Conservation (phyloP, 2,113 vertebrate species). For the Chionomys nivalis region DNA sequence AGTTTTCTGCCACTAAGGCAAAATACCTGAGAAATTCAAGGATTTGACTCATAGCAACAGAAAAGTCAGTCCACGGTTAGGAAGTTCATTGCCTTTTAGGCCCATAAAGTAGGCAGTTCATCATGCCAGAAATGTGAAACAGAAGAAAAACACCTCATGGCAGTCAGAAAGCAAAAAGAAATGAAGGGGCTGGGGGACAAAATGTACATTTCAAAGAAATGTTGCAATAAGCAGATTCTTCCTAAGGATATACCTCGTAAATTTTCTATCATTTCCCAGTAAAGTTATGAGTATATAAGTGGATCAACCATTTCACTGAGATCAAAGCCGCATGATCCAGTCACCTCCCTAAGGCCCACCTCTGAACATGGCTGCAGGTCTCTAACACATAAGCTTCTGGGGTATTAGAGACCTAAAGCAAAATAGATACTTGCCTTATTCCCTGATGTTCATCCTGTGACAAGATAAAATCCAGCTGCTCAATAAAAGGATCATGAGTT, state of each 20-base stretch:
- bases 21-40: background rate
- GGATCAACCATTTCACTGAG: background rate
- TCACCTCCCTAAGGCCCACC: background rate
- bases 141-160: background rate
- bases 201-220: background rate
- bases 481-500: background rate
- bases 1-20: background rate
- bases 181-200: background rate
- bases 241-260: background rate
- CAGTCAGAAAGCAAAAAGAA: background rate
- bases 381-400: background rate
- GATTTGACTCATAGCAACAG: background rate
- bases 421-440: background rate
- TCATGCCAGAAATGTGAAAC: background rate
- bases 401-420: background rate
- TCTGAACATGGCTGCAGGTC: background rate
- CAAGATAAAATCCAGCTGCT: background rate
- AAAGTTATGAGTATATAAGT: background rate
- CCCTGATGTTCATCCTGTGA: background rate
- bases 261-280: background rate
- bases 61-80: background rate
- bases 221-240: background rate
- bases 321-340: background rate
- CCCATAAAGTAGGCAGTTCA: background rate
- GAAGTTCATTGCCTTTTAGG: background rate